phyloP scores from a whole-genome alignment of 2,888 invertebrate genomes.

The Sinopyrophorus schimmeli region DNA sequence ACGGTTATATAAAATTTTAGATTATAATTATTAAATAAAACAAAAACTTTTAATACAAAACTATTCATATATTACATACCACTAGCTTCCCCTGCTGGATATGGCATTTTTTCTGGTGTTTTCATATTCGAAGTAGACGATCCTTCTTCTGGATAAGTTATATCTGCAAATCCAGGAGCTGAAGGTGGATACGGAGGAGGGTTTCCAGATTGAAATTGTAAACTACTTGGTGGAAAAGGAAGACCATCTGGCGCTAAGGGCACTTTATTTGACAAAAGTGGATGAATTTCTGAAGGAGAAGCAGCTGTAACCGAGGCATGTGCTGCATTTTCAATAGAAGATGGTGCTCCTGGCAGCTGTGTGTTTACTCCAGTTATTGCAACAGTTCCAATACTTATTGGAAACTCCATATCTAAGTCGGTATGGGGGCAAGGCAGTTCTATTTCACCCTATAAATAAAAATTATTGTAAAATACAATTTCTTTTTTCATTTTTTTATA shows the following conservation, averaged over 20 bases:
- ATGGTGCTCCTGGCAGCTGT: not conserved
- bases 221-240: too few relatives aligned
- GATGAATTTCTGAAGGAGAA: not conserved
- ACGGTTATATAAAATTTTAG: not conserved
- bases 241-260: not conserved
- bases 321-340: constrained; percentile 8
- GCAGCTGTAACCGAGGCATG: not conserved
- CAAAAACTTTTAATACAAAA: too few relatives aligned
- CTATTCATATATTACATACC: too few relatives aligned
- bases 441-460: constrained; percentile 8
- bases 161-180: not conserved
- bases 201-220: not conserved
- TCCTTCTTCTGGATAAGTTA: not conserved
- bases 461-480: too few relatives aligned
- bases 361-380: constrained; percentile 2
- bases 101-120: not conserved
- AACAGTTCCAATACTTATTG: constrained; percentile 8
- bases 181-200: not conserved
- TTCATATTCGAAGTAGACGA: not conserved
- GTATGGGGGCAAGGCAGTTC: constrained; percentile 10
- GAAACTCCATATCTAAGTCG: not conserved
- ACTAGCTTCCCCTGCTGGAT: too few relatives aligned
- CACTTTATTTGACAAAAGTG: not conserved
- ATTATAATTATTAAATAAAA: too few relatives aligned
- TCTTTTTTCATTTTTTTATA: too few relatives aligned